Evolutionary conservation across 2,113 vertebrate species (phyloP).

Genomic region (Pygathrix nemaeus): DNA sequence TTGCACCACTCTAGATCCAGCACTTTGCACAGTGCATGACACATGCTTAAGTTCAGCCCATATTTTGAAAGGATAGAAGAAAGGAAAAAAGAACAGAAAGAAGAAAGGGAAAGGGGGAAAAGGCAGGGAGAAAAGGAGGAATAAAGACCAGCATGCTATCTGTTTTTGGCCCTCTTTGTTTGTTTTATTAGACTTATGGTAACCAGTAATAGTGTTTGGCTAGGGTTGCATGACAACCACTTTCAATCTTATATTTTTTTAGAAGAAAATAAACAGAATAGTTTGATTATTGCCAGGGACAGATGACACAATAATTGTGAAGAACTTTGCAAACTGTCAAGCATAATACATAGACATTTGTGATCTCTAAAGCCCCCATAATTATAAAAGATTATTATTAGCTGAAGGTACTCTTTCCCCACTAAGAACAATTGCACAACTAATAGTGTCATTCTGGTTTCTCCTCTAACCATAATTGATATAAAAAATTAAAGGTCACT

Average conservation of each 20-base stretch:
- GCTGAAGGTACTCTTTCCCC: not conserved
- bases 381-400: not conserved
- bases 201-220: not conserved
- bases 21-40: not conserved
- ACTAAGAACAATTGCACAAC: not conserved
- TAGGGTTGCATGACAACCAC: not conserved
- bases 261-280: not conserved
- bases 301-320: not conserved
- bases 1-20: not conserved
- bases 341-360: not conserved
- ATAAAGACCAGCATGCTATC: not conserved
- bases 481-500: not conserved
- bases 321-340: not conserved
- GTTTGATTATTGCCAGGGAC: not conserved
- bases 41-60: not conserved
- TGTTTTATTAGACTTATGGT: not conserved
- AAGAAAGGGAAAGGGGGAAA: not conserved
- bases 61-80: not conserved
- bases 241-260: not conserved
- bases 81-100: rapidly evolving
- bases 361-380: slow-evolving; percentile 23
- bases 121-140: not conserved
- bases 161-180: not conserved
- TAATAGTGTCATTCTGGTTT: not conserved
- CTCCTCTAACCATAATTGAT: not conserved